Percentiles rank a stretch among this genome's conserved stretches.
Evolutionary conservation across 1,140 invertebrate genomes (phyloP).

Genomic region (Drosophila gunungcola): DNA sequence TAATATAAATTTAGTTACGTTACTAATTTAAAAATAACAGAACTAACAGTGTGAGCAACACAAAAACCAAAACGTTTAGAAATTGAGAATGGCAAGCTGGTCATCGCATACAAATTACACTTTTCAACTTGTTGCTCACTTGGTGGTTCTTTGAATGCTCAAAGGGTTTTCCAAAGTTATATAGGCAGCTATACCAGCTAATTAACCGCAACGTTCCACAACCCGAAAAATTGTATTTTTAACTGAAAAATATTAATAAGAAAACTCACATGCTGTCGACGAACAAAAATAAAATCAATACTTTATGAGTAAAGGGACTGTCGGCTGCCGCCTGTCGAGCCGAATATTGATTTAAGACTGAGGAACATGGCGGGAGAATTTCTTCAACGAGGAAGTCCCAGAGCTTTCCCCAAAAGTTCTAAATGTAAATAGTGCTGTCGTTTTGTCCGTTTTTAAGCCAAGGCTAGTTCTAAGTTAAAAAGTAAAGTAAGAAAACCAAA

Average conservation of each 20-base stretch:
- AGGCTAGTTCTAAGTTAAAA: not conserved
- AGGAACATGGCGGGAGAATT: conserved; percentile 12
- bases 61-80: not conserved
- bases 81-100: not conserved
- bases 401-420: conserved; percentile 26
- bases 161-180: not conserved
- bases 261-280: conserved; percentile 14
- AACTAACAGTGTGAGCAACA: too few relatives aligned
- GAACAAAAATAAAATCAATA: conserved; percentile 29
- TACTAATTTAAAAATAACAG: too few relatives aligned
- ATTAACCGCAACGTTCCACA: not conserved
- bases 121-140: conserved; percentile 16
- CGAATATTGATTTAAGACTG: conserved; percentile 28
- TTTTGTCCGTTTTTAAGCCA: not conserved
- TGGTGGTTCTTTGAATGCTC: not conserved
- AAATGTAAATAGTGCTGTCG: not conserved
- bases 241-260: not conserved
- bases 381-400: conserved; percentile 4
- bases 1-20: not conserved
- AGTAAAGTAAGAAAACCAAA: not conserved
- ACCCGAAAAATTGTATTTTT: not conserved
- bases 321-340: not conserved
- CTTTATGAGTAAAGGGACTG: not conserved
- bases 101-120: not conserved
- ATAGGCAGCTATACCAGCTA: not conserved